Conservation (phyloP, 2,888 invertebrate genomes). For the Rhodophaea formosa region DNA sequence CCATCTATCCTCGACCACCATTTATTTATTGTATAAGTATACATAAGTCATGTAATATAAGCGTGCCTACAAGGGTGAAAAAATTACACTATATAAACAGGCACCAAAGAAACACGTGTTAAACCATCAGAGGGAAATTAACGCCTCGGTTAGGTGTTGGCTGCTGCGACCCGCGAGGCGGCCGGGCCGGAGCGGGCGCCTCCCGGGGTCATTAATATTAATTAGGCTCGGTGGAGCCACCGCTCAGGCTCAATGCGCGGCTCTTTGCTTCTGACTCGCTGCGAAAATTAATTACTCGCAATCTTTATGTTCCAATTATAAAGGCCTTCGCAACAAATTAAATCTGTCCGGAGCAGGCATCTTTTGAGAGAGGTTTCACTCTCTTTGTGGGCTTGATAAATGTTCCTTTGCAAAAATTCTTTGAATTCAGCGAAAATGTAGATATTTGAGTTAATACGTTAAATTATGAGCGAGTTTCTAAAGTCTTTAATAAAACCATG, state of each 20-base stretch:
- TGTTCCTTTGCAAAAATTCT: constrained; percentile 74
- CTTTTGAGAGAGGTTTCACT: constrained; percentile 80
- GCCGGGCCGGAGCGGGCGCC: constrained; percentile 48
- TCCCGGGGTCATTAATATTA: constrained; percentile 77
- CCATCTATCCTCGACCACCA: constrained; percentile 41
- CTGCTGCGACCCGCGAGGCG: constrained; percentile 52
- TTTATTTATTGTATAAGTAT: constrained; percentile 41
- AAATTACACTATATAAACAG: not conserved
- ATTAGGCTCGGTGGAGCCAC: constrained; percentile 72
- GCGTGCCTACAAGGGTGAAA: not conserved
- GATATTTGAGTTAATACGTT: constrained; percentile 66
- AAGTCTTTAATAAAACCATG: constrained; percentile 39
- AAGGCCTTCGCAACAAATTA: constrained; percentile 82
- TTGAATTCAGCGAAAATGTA: constrained; percentile 69
- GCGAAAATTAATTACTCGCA: constrained; percentile 81
- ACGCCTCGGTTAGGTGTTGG: constrained; percentile 51
- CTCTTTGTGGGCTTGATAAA: constrained; percentile 81
- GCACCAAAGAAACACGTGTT: constrained; percentile 35
- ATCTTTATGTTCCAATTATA: constrained; percentile 82
- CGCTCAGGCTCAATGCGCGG: constrained; percentile 67
- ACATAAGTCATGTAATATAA: constrained; percentile 27
- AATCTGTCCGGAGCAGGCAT: constrained; percentile 80
- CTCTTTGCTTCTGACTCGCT: constrained; percentile 80
- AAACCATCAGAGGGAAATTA: constrained; percentile 41
- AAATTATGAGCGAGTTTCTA: constrained; percentile 51